phyloP scores from a whole-genome alignment of 64 coral and sea anemone species.

The Exaiptasia diaphana region DNA sequence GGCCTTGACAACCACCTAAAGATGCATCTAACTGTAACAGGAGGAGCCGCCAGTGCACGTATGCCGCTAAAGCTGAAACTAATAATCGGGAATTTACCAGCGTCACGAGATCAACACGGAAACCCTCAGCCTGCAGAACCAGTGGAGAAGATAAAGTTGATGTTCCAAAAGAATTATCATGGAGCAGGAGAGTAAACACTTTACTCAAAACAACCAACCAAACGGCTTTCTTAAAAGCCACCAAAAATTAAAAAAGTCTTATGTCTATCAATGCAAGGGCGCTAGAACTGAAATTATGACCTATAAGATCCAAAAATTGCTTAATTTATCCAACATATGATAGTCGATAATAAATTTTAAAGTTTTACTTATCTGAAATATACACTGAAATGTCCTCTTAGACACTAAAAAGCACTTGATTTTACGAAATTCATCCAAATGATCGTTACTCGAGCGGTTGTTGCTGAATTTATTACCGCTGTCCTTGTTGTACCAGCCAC shows the following conservation, averaged over 20 bases:
- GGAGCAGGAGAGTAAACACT: neutral
- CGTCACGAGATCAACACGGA: neutral
- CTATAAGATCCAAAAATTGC: too few species aligned
- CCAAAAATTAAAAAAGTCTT: neutral
- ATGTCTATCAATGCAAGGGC: too few species aligned
- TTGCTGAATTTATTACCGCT: too few species aligned
- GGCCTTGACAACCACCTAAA: neutral
- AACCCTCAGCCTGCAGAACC: neutral
- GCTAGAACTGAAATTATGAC: too few species aligned
- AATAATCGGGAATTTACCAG: neutral
- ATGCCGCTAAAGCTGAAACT: neutral
- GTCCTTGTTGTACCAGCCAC: too few species aligned
- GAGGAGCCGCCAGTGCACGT: neutral
- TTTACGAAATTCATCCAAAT: too few species aligned
- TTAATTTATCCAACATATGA: too few species aligned
- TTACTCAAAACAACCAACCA: neutral
- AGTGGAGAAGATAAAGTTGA: neutral
- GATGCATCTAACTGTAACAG: neutral
- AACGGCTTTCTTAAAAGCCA: constrained; percentile 3
- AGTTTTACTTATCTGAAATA: too few species aligned
- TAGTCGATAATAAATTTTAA: too few species aligned
- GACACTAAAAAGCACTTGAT: too few species aligned
- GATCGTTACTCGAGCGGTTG: too few species aligned
- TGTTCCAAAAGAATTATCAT: neutral
- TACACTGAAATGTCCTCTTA: too few species aligned